Percentiles rank a stretch among this genome's conserved stretches.
Conservation (phyloP, 2,113 vertebrate genomes). For the Leptodactylus fuscus region DNA sequence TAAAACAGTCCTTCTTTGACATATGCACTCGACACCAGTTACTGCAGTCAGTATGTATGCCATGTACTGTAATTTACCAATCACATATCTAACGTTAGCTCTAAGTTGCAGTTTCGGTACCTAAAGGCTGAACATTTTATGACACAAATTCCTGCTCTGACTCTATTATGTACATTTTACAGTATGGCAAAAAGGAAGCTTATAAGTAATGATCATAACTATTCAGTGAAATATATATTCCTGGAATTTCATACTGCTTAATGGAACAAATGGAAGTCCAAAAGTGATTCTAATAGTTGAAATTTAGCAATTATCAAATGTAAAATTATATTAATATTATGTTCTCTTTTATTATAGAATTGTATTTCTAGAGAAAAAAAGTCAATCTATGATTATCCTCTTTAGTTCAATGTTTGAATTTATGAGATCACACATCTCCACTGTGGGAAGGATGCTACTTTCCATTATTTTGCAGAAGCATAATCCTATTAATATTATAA, state of each 20-base stretch:
- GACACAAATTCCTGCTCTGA: neutral
- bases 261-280: neutral
- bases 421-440: neutral
- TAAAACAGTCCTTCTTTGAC: neutral
- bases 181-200: neutral
- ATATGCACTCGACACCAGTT: neutral
- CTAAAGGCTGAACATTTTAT: neutral
- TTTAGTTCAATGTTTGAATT: neutral
- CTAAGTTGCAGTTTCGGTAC: neutral
- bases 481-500: too few relatives aligned
- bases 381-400: neutral
- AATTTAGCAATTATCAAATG: constrained; percentile 33
- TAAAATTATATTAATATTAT: neutral
- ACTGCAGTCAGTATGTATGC: neutral
- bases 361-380: neutral
- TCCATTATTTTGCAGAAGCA: neutral
- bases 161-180: constrained; percentile 13
- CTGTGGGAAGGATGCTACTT: neutral
- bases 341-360: neutral
- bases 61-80: neutral
- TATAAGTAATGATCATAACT: neutral
- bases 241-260: neutral
- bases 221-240: neutral
- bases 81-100: neutral
- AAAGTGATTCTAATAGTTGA: neutral